These are phyloP conservation scores for Amblyraja radiata DNA, from an alignment of 2,797 vertebrate species.

Conservation along the genomic window DNA sequence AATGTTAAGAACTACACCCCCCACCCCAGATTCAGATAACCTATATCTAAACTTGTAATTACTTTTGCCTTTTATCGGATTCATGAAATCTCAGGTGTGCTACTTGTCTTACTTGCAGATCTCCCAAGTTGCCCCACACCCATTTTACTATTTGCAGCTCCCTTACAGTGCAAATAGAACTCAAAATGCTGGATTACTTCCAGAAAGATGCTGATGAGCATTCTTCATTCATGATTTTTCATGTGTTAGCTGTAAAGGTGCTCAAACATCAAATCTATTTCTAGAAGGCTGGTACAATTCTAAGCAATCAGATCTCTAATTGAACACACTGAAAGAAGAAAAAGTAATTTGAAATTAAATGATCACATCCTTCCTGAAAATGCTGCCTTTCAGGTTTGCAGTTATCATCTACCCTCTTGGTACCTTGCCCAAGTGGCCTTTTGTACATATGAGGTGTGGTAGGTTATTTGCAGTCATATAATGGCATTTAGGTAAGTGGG, in stretches of 20 bases:
- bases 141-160: background rate
- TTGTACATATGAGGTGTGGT: background rate
- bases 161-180: background rate
- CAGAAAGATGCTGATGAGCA: background rate
- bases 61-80: background rate
- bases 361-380: background rate
- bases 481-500: background rate
- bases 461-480: background rate
- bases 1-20: background rate
- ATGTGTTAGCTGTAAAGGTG: background rate
- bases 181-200: background rate
- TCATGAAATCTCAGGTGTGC: background rate
- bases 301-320: background rate
- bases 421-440: background rate
- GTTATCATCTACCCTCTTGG: background rate
- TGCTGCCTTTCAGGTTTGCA: background rate
- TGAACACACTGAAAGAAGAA: slow-evolving; percentile 12
- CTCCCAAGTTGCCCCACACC: background rate
- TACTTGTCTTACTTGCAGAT: background rate
- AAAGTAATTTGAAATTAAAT: background rate
- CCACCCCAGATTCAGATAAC: background rate
- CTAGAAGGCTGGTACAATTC: background rate
- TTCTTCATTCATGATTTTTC: background rate
- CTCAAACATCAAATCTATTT: background rate
- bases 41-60: slow-evolving; percentile 19